Evolutionary conservation across 1,140 invertebrate species (phyloP).

Genomic region (Leptestheria dahalacensis): DNA sequence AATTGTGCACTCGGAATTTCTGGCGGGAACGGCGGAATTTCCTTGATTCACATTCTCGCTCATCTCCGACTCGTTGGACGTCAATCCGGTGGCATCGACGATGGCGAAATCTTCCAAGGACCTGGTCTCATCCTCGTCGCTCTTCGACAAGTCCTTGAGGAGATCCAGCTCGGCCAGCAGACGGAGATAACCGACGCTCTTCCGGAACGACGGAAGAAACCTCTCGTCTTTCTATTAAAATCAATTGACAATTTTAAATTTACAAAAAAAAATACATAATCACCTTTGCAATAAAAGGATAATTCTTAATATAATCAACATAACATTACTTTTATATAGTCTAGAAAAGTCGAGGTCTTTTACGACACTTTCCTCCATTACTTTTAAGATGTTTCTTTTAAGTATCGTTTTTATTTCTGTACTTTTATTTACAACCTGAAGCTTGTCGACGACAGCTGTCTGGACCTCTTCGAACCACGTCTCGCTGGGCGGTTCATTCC

Average conservation of each 20-base stretch:
- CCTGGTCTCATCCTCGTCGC: constrained; percentile 37
- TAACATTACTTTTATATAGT: neutral
- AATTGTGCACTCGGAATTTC: neutral
- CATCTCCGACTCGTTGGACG: neutral
- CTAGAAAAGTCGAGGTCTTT: too few species aligned
- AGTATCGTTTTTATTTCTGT: too few species aligned
- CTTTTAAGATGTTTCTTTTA: too few species aligned
- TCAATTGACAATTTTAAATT: constrained; percentile 17
- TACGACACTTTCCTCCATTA: too few species aligned
- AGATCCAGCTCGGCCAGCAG: constrained; percentile 60
- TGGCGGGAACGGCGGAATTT: constrained; percentile 1
- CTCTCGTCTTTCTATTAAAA: constrained; percentile 40
- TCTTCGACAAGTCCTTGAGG: constrained; percentile 37
- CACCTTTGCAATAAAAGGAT: constrained; percentile 20
- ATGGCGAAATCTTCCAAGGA: constrained; percentile 31
- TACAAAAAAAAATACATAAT: constrained; percentile 3
- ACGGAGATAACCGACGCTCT: constrained; percentile 49
- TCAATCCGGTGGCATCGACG: neutral
- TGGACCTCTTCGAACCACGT: constrained; percentile 76
- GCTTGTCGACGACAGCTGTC: constrained; percentile 46
- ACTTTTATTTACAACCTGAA: constrained; percentile 34
- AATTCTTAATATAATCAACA: constrained; percentile 9
- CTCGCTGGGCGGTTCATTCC: constrained; percentile 44
- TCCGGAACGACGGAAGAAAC: constrained; percentile 53
- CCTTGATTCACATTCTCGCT: neutral